Percentiles rank a stretch among this genome's conserved stretches.
Evolutionary conservation across 2,888 invertebrate genomes (phyloP).

Genomic region (Colostygia pectinataria): DNA sequence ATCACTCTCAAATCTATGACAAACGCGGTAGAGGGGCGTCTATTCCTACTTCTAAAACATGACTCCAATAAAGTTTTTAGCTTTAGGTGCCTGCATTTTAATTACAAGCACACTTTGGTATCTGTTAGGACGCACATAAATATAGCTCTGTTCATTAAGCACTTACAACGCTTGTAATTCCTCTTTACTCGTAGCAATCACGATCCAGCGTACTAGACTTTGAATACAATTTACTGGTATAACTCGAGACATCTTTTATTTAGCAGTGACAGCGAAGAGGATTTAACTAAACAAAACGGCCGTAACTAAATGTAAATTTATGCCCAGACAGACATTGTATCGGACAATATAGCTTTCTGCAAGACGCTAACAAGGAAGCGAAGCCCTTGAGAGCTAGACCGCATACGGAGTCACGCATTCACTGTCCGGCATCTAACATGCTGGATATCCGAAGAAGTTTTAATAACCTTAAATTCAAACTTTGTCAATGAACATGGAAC

Average conservation of each 20-base stretch:
- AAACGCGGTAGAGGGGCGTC: no score
- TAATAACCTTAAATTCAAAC: slow-evolving; percentile 27
- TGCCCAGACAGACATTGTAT: slow-evolving; percentile 40
- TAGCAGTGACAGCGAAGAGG: slow-evolving; percentile 39
- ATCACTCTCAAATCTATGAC: no score
- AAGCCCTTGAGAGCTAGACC: slow-evolving; percentile 40
- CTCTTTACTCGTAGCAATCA: slow-evolving; percentile 1
- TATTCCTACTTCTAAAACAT: no score
- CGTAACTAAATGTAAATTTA: slow-evolving; percentile 49
- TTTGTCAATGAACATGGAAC: slow-evolving; percentile 16
- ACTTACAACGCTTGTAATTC: slow-evolving; percentile 14
- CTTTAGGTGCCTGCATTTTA: neutral
- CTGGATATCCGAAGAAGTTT: slow-evolving; percentile 21
- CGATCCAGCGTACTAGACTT: slow-evolving; percentile 9
- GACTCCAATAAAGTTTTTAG: no score
- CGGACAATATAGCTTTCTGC: slow-evolving; percentile 39
- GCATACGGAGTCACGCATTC: slow-evolving; percentile 36
- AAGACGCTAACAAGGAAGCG: slow-evolving; percentile 46
- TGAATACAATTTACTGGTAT: slow-evolving; percentile 22
- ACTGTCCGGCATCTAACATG: slow-evolving; percentile 24
- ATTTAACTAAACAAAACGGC: slow-evolving; percentile 43
- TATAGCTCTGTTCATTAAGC: slow-evolving; percentile 11
- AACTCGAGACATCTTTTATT: slow-evolving; percentile 38
- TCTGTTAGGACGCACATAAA: slow-evolving; percentile 4
- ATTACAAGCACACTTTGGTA: neutral